phyloP scores from a whole-genome alignment of 2,113 vertebrate species.

The Mungos mungo region DNA sequence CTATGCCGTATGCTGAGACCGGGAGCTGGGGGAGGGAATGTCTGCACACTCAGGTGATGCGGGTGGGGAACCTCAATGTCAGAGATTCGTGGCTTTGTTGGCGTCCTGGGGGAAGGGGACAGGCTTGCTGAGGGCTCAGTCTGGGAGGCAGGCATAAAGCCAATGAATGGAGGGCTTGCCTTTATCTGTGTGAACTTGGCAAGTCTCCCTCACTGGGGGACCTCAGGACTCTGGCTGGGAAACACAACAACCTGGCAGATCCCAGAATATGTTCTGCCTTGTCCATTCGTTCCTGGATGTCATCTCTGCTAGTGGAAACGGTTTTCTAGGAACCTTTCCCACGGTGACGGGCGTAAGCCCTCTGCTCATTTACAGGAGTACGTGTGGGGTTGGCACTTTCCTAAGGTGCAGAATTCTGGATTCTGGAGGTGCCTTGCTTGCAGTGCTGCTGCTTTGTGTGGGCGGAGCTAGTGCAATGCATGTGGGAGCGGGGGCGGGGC shows the following conservation, averaged over 20 bases:
- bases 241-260: neutral
- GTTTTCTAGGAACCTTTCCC: neutral
- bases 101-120: neutral
- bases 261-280: neutral
- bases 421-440: neutral
- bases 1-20: neutral
- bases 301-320: neutral
- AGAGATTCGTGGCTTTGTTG: accelerated
- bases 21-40: neutral
- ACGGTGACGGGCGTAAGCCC: neutral
- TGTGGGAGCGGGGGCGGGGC: no score
- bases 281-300: neutral
- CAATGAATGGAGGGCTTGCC: no score
- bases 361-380: no score
- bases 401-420: no score
- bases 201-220: neutral
- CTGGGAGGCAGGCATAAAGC: neutral
- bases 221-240: neutral
- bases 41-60: accelerated
- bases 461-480: accelerated
- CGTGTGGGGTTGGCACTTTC: neutral
- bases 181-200: neutral
- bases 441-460: neutral
- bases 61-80: neutral
- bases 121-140: neutral